Percentiles rank a stretch among this genome's conserved stretches.
Evolutionary conservation across 2,888 invertebrate species (phyloP).

Genomic region (Dyspetes luteomarginatus): DNA sequence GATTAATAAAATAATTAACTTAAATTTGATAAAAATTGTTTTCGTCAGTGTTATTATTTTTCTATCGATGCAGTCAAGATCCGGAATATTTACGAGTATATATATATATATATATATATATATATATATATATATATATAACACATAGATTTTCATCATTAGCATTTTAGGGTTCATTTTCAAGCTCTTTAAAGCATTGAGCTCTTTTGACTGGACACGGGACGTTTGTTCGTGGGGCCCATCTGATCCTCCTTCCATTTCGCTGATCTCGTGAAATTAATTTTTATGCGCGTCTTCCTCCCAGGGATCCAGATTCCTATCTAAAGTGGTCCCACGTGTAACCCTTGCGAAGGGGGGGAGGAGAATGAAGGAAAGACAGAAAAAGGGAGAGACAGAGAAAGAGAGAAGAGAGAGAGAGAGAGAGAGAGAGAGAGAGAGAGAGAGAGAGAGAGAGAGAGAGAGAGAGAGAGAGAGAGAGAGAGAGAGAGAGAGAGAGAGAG

Average conservation of each 20-base stretch:
- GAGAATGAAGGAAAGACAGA: background rate
- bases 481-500: too few relatives aligned
- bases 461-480: too few relatives aligned
- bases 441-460: background rate
- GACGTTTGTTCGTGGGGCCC: slow-evolving; percentile 18
- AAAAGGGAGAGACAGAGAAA: slow-evolving; percentile 10
- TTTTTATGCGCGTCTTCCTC: slow-evolving; percentile 66
- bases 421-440: slow-evolving; percentile 39
- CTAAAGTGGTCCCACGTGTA: slow-evolving; percentile 68
- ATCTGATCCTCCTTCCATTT: slow-evolving; percentile 53
- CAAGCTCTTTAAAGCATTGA: too few relatives aligned
- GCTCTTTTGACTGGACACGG: background rate
- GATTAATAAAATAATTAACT: too few relatives aligned
- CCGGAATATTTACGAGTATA: too few relatives aligned
- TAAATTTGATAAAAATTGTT: too few relatives aligned
- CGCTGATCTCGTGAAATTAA: slow-evolving; percentile 66
- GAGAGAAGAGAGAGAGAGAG: background rate
- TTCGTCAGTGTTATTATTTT: too few relatives aligned
- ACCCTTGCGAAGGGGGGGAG: slow-evolving; percentile 36
- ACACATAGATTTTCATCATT: too few relatives aligned
- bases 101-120: too few relatives aligned
- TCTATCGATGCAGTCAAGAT: too few relatives aligned
- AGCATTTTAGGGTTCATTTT: too few relatives aligned
- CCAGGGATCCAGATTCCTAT: slow-evolving; percentile 66
- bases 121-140: too few relatives aligned